phyloP scores from a whole-genome alignment of 1,140 invertebrate species.

The Hypsibius dujardini region DNA sequence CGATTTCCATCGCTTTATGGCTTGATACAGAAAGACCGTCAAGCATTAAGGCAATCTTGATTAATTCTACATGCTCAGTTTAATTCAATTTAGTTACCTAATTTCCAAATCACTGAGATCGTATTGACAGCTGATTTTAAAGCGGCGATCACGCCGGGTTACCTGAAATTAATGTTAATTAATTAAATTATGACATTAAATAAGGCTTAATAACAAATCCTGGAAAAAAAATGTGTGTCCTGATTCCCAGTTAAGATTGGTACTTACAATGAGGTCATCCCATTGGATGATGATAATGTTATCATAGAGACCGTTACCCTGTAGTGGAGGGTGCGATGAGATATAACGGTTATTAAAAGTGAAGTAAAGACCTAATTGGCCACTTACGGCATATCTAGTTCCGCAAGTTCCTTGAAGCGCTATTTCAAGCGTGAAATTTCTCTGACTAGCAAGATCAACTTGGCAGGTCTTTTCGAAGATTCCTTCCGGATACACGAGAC shows the following conservation, averaged over 20 bases:
- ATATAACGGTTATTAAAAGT: neutral
- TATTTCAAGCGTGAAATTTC: constrained; percentile 8
- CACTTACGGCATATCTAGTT: neutral
- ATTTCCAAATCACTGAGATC: constrained; percentile 5
- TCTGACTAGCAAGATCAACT: neutral
- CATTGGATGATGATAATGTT: constrained; percentile 15
- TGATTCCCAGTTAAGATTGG: neutral
- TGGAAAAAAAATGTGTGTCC: neutral
- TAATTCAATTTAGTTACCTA: neutral
- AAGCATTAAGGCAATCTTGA: neutral
- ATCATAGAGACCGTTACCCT: constrained; percentile 10
- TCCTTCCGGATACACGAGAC: constrained; percentile 8
- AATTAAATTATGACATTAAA: no score
- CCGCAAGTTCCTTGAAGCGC: constrained; percentile 9
- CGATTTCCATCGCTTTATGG: constrained; percentile 6
- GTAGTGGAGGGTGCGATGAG: neutral
- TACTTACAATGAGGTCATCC: constrained; percentile 16
- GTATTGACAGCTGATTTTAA: constrained; percentile 10
- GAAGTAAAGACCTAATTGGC: neutral
- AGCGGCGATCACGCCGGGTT: neutral
- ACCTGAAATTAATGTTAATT: neutral
- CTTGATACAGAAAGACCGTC: neutral
- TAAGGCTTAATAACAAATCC: neutral
- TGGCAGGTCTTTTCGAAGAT: constrained; percentile 12
- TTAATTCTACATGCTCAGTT: constrained; percentile 1